Percentiles rank a stretch among this genome's conserved stretches.
phyloP scores from a whole-genome alignment of 1,140 invertebrate genomes.

The Procambarus clarkii region DNA sequence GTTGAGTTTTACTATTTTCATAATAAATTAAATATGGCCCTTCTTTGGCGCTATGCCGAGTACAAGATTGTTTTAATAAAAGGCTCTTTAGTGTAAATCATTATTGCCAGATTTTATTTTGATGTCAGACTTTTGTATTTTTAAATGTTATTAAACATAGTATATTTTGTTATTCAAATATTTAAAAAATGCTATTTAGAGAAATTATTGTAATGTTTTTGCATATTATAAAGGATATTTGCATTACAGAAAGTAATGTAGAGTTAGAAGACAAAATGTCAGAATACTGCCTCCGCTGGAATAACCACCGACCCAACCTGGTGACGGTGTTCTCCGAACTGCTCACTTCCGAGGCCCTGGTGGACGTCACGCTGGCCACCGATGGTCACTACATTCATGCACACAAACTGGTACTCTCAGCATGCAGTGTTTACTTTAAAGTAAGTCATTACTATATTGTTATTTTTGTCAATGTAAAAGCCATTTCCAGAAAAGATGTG shows the following conservation, averaged over 20 bases:
- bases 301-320: conserved; percentile 92
- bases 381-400: conserved; percentile 89
- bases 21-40: too few relatives aligned
- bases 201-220: too few relatives aligned
- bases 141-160: too few relatives aligned
- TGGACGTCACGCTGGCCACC: conserved; percentile 91
- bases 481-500: neutral
- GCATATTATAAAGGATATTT: neutral
- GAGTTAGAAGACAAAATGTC: conserved; percentile 48
- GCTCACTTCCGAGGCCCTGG: conserved; percentile 86
- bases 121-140: too few relatives aligned
- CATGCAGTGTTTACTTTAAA: conserved; percentile 88
- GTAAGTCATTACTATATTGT: neutral
- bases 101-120: too few relatives aligned
- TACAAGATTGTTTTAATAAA: too few relatives aligned
- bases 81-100: too few relatives aligned
- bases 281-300: conserved; percentile 91
- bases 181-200: too few relatives aligned
- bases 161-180: too few relatives aligned
- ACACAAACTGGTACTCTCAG: conserved; percentile 90
- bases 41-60: too few relatives aligned
- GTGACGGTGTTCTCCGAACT: conserved; percentile 89
- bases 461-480: neutral
- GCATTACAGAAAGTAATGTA: conserved; percentile 4
- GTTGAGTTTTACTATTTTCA: too few relatives aligned